phyloP scores from a whole-genome alignment of 1,140 invertebrate species.

The Lepeophtheirus salmonis region DNA sequence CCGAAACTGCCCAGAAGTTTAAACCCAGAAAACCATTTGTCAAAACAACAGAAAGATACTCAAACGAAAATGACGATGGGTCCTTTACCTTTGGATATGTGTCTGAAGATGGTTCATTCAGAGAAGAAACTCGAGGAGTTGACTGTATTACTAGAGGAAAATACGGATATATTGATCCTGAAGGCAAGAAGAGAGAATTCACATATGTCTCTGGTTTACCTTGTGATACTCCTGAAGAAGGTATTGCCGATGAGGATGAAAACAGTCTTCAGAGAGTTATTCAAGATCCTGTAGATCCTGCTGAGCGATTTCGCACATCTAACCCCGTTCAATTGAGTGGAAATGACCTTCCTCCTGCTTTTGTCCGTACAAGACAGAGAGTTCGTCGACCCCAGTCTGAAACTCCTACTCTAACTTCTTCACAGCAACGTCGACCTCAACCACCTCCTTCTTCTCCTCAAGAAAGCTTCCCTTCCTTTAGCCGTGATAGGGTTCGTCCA shows the following conservation, averaged over 20 bases:
- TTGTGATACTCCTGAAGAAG: conserved; percentile 54
- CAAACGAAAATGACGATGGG: conserved; percentile 33
- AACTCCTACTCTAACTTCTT: too few species aligned
- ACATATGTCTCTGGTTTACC: conserved; percentile 77
- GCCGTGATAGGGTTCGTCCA: not conserved
- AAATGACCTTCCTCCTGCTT: conserved; percentile 19
- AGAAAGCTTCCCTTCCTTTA: not conserved
- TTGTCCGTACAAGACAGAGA: not conserved
- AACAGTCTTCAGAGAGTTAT: conserved; percentile 26
- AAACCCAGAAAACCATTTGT: conserved; percentile 8
- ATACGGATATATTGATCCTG: conserved; percentile 69
- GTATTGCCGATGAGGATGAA: conserved; percentile 28
- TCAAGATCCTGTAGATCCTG: conserved; percentile 16
- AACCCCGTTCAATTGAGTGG: conserved; percentile 19
- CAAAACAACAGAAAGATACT: conserved; percentile 23
- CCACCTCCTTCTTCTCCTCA: not conserved
- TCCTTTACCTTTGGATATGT: conserved; percentile 75
- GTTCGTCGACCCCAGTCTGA: conserved; percentile 18
- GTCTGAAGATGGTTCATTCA: conserved; percentile 69
- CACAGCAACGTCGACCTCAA: conserved; percentile 19
- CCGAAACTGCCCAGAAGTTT: not conserved
- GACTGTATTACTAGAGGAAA: conserved; percentile 70
- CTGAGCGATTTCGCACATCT: conserved; percentile 18
- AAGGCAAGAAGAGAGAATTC: conserved; percentile 66
- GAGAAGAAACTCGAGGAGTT: conserved; percentile 61